A percentile compares a stretch with the other conserved stretches of the same genome.
These are phyloP conservation scores for Leucoma salicis DNA, from an alignment of 2,888 invertebrate species.

Conservation along the genomic window DNA sequence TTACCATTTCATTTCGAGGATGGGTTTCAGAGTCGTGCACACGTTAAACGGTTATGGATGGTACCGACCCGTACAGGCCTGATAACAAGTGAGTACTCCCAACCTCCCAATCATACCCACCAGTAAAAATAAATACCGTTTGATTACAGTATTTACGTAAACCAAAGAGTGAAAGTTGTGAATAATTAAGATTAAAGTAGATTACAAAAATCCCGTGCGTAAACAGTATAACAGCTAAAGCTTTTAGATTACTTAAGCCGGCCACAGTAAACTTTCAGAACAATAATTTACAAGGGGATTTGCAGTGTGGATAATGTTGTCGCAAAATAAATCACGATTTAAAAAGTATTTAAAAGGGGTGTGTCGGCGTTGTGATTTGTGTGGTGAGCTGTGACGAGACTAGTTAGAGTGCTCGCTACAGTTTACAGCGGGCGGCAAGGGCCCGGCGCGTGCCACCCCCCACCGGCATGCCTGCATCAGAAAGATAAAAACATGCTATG, in stretches of 20 bases:
- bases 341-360: constrained; percentile 63
- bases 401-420: constrained; percentile 18
- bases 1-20: no score
- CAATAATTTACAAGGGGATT: constrained; percentile 67
- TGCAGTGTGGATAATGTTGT: constrained; percentile 65
- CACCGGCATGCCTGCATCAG: constrained; percentile 38
- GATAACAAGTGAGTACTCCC: no score
- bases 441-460: constrained; percentile 17
- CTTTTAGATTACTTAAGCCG: constrained; percentile 59
- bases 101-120: no score
- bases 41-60: no score
- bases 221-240: constrained; percentile 52
- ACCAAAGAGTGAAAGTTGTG: constrained; percentile 17
- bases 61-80: no score
- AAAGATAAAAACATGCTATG: constrained; percentile 50
- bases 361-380: constrained; percentile 58
- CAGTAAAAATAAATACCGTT: no score
- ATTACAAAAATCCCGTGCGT: constrained; percentile 40
- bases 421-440: constrained; percentile 18
- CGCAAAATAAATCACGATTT: constrained; percentile 66
- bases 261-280: constrained; percentile 66
- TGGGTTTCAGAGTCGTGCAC: no score
- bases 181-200: constrained; percentile 35
- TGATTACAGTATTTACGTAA: no score
- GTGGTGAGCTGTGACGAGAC: constrained; percentile 42